Percentiles rank a stretch among this genome's conserved stretches.
Evolutionary conservation across 2,888 invertebrate genomes (phyloP).

Genomic region (Nowickia ferox): DNA sequence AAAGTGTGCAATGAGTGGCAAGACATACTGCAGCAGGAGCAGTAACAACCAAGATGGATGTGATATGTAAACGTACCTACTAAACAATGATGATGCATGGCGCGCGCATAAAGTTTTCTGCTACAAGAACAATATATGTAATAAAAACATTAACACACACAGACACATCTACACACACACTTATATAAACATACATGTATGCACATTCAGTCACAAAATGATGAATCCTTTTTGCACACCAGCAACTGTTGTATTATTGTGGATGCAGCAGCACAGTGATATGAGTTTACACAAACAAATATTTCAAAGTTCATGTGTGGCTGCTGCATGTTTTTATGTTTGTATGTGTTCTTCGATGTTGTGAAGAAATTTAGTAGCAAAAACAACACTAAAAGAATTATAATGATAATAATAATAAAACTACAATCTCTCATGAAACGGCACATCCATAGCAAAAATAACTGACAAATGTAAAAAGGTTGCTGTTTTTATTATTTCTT

Average conservation of each 20-base stretch:
- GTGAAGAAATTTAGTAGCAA: slow-evolving; percentile 32
- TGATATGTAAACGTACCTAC: slow-evolving; percentile 77
- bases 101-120: slow-evolving; percentile 75
- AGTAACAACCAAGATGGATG: slow-evolving; percentile 77
- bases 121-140: slow-evolving; percentile 62
- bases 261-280: slow-evolving; percentile 38
- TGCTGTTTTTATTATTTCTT: slow-evolving; percentile 50
- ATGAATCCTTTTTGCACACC: slow-evolving; percentile 55
- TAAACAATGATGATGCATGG: slow-evolving; percentile 79
- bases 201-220: slow-evolving; percentile 53
- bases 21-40: slow-evolving; percentile 39
- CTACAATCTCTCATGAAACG: slow-evolving; percentile 54
- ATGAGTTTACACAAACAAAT: neutral
- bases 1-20: slow-evolving; percentile 66
- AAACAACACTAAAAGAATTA: slow-evolving; percentile 18
- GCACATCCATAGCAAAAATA: slow-evolving; percentile 42
- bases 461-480: slow-evolving; percentile 61
- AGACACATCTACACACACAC: neutral
- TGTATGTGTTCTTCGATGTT: neutral
- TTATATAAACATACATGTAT: neutral
- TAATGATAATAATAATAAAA: slow-evolving; percentile 21
- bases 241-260: slow-evolving; percentile 35
- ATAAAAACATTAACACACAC: slow-evolving; percentile 34
- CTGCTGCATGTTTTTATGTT: neutral
- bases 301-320: neutral